Conservation (phyloP, 1,140 invertebrate genomes). For the Caenorhabditis remanei region DNA sequence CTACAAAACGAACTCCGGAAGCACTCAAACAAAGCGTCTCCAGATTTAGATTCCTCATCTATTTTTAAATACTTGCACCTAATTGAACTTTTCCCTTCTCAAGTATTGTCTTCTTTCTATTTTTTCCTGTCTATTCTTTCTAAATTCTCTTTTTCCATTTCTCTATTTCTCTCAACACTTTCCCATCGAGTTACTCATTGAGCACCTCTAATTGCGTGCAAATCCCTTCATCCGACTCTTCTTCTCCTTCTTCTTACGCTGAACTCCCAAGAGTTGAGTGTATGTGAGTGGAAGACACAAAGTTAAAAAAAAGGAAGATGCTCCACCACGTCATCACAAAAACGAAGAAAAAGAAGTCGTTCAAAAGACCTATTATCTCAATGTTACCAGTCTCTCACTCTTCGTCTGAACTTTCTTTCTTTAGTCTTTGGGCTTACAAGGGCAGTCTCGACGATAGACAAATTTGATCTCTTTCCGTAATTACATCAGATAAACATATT, state of each 20-base stretch:
- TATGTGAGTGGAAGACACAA: conserved; percentile 44
- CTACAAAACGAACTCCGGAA: not conserved
- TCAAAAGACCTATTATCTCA: conserved; percentile 48
- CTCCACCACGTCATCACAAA: conserved; percentile 39
- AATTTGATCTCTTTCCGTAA: no score
- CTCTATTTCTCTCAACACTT: conserved; percentile 11
- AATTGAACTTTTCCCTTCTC: conserved; percentile 20
- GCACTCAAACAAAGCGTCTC: not conserved
- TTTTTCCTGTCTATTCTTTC: not conserved
- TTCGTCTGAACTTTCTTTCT: conserved; percentile 7
- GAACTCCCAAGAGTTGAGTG: conserved; percentile 53
- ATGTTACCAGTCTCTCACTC: not conserved
- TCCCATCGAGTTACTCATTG: conserved; percentile 47
- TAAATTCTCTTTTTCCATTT: not conserved
- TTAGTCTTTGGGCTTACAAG: conserved; percentile 7
- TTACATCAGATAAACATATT: no score
- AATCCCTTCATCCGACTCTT: conserved; percentile 52
- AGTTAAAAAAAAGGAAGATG: conserved; percentile 10
- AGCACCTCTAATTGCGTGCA: conserved; percentile 56
- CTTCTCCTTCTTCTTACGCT: conserved; percentile 12
- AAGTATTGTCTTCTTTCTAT: not conserved
- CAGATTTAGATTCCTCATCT: not conserved
- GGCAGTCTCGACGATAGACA: not conserved
- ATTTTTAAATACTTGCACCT: not conserved
- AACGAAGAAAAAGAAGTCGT: conserved; percentile 31